Conservation (phyloP, 1,140 invertebrate species). For the Cotesia glomerata region DNA sequence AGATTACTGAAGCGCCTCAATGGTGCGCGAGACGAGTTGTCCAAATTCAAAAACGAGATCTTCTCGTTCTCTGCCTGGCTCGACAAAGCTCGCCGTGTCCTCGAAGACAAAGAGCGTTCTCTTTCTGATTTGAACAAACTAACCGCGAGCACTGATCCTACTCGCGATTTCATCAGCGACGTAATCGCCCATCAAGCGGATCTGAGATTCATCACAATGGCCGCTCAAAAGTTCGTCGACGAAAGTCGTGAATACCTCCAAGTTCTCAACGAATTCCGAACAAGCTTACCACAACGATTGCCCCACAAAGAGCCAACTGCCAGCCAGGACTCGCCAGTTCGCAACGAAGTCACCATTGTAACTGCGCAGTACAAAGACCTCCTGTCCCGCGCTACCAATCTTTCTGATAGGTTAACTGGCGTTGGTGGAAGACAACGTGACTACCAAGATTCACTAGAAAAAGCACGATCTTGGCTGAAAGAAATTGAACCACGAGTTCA, state of each 20-base stretch:
- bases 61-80: constrained; percentile 86
- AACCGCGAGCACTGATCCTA: constrained; percentile 74
- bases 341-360: constrained; percentile 74
- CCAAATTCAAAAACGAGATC: constrained; percentile 83
- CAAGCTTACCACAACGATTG: constrained; percentile 78
- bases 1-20: constrained; percentile 77
- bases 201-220: constrained; percentile 91
- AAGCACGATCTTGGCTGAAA: constrained; percentile 82
- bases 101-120: constrained; percentile 87
- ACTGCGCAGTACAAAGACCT: constrained; percentile 79
- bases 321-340: constrained; percentile 73
- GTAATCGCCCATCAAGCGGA: constrained; percentile 95
- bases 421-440: constrained; percentile 80
- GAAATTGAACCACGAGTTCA: constrained; percentile 80
- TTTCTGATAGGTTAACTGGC: constrained; percentile 79
- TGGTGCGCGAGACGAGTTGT: constrained; percentile 84
- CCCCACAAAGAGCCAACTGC: constrained; percentile 75
- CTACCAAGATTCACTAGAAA: constrained; percentile 83
- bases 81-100: constrained; percentile 75
- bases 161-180: constrained; percentile 89
- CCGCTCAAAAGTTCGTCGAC: constrained; percentile 92
- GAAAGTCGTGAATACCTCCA: constrained; percentile 89
- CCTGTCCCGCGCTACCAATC: constrained; percentile 77
- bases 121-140: constrained; percentile 79
- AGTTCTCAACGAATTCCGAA: constrained; percentile 84